Percentiles rank a stretch among this genome's conserved stretches.
Evolutionary conservation across 2,113 vertebrate genomes (phyloP).

Genomic region (Nycticryphes semicollaris): DNA sequence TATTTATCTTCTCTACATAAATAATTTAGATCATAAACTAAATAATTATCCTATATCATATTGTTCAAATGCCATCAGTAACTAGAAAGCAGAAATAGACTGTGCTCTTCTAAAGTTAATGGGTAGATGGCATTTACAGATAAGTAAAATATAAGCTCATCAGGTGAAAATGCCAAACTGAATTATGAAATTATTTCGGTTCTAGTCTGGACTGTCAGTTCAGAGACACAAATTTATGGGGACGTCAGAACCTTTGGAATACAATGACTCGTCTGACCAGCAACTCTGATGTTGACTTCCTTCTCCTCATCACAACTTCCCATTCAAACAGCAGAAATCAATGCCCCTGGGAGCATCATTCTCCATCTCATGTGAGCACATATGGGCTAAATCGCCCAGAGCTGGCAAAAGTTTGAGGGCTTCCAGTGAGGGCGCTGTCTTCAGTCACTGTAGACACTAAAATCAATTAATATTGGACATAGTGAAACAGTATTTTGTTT

Average conservation of each 20-base stretch:
- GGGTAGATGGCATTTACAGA: constrained; percentile 9
- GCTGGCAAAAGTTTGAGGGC: background rate
- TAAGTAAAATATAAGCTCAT: constrained; percentile 6
- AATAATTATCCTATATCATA: constrained; percentile 43
- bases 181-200: constrained; percentile 7
- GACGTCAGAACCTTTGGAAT: background rate
- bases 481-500: background rate
- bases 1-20: constrained; percentile 26
- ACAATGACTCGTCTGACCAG: background rate
- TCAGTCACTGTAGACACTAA: background rate
- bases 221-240: background rate
- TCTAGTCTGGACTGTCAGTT: background rate
- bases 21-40: constrained; percentile 43
- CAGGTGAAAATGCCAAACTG: constrained; percentile 29
- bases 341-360: background rate
- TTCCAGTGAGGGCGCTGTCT: background rate
- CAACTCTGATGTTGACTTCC: background rate
- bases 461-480: background rate
- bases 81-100: background rate
- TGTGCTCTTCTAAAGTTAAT: constrained; percentile 14
- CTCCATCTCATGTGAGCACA: background rate
- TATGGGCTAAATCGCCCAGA: background rate
- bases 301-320: background rate
- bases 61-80: constrained; percentile 40
- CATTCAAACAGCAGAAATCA: background rate